phyloP scores from a whole-genome alignment of 2,888 invertebrate genomes.

The Drosophila prostipennis region DNA sequence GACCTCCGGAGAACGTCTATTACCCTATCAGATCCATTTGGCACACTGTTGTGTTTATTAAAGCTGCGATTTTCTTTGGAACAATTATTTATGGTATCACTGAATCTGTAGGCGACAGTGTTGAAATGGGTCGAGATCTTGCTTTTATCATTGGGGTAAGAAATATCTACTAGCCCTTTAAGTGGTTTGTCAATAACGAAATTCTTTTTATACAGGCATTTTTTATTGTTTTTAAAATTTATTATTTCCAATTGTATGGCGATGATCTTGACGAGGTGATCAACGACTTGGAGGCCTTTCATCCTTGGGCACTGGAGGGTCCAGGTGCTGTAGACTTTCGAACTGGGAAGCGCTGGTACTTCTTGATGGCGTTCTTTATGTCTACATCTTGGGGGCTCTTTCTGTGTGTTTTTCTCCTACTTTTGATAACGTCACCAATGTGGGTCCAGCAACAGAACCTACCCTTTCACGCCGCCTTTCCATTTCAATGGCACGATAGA shows the following conservation, averaged over 20 bases:
- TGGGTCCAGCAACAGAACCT: slow-evolving; percentile 26
- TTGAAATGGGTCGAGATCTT: slow-evolving; percentile 17
- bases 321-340: background rate
- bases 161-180: rapidly evolving
- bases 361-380: background rate
- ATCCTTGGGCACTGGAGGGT: background rate
- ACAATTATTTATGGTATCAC: background rate
- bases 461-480: slow-evolving; percentile 20
- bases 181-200: background rate
- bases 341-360: slow-evolving; percentile 1
- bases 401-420: background rate
- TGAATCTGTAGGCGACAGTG: slow-evolving; percentile 9
- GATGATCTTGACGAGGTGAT: slow-evolving; percentile 21
- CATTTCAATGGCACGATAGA: slow-evolving; percentile 8
- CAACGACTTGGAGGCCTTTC: background rate
- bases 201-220: slow-evolving; percentile 3
- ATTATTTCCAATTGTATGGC: slow-evolving; percentile 12
- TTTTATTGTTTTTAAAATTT: slow-evolving; percentile 12
- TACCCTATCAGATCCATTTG: background rate
- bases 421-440: slow-evolving; percentile 6
- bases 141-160: slow-evolving; percentile 12
- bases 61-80: background rate
- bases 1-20: background rate
- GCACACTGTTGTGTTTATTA: background rate
- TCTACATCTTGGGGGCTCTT: background rate